phyloP scores from a whole-genome alignment of 2,888 invertebrate genomes.

The Drosophila kambysellisi region DNA sequence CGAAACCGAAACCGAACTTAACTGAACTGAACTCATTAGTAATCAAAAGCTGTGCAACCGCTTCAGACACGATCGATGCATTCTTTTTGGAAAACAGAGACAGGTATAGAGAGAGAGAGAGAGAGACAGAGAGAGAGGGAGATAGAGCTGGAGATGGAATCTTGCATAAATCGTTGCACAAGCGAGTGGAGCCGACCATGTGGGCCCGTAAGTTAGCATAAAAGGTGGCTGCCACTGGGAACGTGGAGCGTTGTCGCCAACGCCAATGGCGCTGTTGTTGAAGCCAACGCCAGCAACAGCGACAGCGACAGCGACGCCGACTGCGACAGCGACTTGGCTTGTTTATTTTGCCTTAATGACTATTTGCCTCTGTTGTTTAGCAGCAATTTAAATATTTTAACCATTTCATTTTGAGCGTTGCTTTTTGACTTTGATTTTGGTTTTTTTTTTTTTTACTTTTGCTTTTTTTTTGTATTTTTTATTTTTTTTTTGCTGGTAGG shows the following conservation, averaged over 20 bases:
- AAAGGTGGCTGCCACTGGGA: slow-evolving; percentile 56
- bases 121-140: background rate
- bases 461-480: slow-evolving; percentile 7
- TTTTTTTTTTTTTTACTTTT: slow-evolving; percentile 8
- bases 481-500: slow-evolving; percentile 28
- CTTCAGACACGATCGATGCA: slow-evolving; percentile 46
- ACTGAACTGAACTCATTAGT: slow-evolving; percentile 70
- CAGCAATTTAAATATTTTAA: slow-evolving; percentile 78
- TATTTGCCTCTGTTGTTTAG: slow-evolving; percentile 67
- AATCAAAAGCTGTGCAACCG: slow-evolving; percentile 74
- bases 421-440: slow-evolving; percentile 7
- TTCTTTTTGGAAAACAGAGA: slow-evolving; percentile 52
- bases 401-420: slow-evolving; percentile 65
- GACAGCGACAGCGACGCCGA: background rate
- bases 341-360: slow-evolving; percentile 74
- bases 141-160: slow-evolving; percentile 10
- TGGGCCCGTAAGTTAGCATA: slow-evolving; percentile 51
- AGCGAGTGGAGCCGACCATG: slow-evolving; percentile 42
- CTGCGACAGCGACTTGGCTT: slow-evolving; percentile 44
- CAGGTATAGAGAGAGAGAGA: background rate
- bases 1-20: slow-evolving; percentile 34
- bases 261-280: slow-evolving; percentile 34
- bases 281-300: background rate
- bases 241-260: slow-evolving; percentile 63
- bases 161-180: slow-evolving; percentile 39